phyloP scores from a whole-genome alignment of 37 sponge, comb jelly and placozoan genomes.

The Cliona cf. orientalis region DNA sequence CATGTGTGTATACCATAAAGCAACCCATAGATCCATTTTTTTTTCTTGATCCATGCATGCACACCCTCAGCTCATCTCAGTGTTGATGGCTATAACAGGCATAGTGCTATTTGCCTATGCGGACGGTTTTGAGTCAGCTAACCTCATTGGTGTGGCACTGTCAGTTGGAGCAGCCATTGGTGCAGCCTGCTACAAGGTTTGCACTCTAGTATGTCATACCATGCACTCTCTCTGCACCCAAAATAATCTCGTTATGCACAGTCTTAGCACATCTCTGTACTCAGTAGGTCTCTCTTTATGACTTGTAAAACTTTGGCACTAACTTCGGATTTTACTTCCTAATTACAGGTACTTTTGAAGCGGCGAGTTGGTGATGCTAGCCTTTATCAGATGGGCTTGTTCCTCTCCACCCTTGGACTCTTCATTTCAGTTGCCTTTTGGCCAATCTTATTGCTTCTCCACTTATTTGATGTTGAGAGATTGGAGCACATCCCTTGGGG shows the following conservation, averaged over 20 bases:
- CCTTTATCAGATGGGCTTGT: slow-evolving; percentile 84
- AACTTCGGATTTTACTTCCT: not conserved
- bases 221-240: not conserved
- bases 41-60: too few species aligned
- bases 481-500: slow-evolving; percentile 71
- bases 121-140: slow-evolving; percentile 80
- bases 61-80: slow-evolving; percentile 68
- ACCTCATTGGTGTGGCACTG: slow-evolving; percentile 60
- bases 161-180: slow-evolving; percentile 83
- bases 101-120: slow-evolving; percentile 84
- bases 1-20: too few species aligned
- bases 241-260: not conserved
- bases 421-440: slow-evolving; percentile 74
- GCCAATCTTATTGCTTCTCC: slow-evolving; percentile 69
- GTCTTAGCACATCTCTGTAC: not conserved
- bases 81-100: slow-evolving; percentile 73
- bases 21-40: too few species aligned
- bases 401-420: slow-evolving; percentile 75
- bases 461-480: slow-evolving; percentile 55
- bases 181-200: slow-evolving; percentile 88
- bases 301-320: not conserved
- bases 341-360: slow-evolving; percentile 73
- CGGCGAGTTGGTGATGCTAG: slow-evolving; percentile 74
- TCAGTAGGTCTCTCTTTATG: not conserved
- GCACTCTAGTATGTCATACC: not conserved